Evolutionary conservation across 92 coral and sea anemone genomes (phyloP).

Genomic region (Zoanthus sociatus): DNA sequence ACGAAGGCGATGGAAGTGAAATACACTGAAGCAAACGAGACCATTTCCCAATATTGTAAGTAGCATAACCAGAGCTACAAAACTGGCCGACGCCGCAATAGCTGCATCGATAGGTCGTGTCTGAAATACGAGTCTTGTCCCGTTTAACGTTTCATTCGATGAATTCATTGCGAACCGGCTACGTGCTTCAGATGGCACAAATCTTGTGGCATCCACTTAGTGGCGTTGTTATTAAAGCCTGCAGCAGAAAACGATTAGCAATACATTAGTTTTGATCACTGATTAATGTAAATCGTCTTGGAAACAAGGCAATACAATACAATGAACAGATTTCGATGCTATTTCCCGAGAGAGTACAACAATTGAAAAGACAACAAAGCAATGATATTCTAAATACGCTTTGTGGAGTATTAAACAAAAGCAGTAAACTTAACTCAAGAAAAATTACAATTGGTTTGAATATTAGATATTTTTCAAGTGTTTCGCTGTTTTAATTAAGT

Average conservation of each 20-base stretch:
- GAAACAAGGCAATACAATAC: slow-evolving; percentile 22
- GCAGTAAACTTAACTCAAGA: too few relatives aligned
- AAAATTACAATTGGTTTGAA: not conserved
- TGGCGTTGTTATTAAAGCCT: slow-evolving; percentile 21
- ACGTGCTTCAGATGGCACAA: not conserved
- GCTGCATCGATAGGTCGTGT: slow-evolving; percentile 34
- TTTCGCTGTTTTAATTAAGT: not conserved
- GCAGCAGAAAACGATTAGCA: slow-evolving; percentile 22
- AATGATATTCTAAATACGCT: not conserved
- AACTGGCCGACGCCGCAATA: slow-evolving; percentile 80
- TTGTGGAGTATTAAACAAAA: not conserved
- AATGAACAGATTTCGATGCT: not conserved
- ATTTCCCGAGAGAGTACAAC: slow-evolving; percentile 32
- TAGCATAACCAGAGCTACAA: slow-evolving; percentile 83
- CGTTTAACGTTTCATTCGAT: slow-evolving; percentile 14
- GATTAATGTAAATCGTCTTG: slow-evolving; percentile 14
- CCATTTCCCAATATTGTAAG: slow-evolving; percentile 89
- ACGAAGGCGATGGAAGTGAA: slow-evolving; percentile 79
- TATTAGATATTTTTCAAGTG: not conserved
- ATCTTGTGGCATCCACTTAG: not conserved
- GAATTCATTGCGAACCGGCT: slow-evolving; percentile 5
- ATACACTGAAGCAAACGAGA: slow-evolving; percentile 90
- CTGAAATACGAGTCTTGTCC: not conserved
- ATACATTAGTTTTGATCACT: slow-evolving; percentile 22
- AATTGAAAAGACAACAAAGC: not conserved